Evolutionary conservation across 2,888 invertebrate species (phyloP), one percentile per base, ranked within the genome.

Genomic region (Chalcosyrphus nemorum): DNA sequence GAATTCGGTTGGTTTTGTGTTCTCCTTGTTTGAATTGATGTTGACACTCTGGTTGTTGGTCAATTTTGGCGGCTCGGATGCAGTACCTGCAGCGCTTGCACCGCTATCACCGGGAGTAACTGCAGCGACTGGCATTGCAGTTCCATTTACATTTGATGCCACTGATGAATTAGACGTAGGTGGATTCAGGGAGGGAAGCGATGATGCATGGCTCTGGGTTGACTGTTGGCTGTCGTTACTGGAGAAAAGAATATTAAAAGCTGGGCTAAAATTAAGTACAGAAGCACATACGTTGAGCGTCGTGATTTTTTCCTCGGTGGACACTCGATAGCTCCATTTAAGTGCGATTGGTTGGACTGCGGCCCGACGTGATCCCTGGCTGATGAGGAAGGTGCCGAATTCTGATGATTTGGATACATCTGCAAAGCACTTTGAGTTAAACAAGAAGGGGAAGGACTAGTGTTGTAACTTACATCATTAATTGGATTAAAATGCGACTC

Each of bases 241-340:
- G 68, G n/a, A 38, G 9, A 47, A 71, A 50, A 52, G 27, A 1
- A 41, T 13, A 3, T 29, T 38, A 52, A 15, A 24, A 29, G 17
- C 4, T 7, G 9, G n/a, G n/a, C n/a, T n/a, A n/a, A n/a, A n/a
- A n/a, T n/a, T n/a, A n/a, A n/a, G n/a, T n/a, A n/a, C n/a, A n/a
- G n/a, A n/a, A n/a, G n/a, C n/a, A 93, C 95, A 93, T 92, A 97
- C 97, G 93, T 92, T 95, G 95, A 98, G 89, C 98, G 97, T 78
- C 98, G 93, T 0, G 98, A 97, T 89, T 98, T 98, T 91, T 98
- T 98, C 76, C 98, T 93, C 0, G 98, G 97, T 4, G 94, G 93
- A 56, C 92, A 91, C 85, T 93, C 93, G 68, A 92, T 92, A 43
- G 89, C 92, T 35, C 92, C 90, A 86, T 92, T 91, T 76, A 90